These are phyloP conservation scores for Periplaneta americana DNA, from an alignment of 1,140 invertebrate species.

Conservation along the genomic window DNA sequence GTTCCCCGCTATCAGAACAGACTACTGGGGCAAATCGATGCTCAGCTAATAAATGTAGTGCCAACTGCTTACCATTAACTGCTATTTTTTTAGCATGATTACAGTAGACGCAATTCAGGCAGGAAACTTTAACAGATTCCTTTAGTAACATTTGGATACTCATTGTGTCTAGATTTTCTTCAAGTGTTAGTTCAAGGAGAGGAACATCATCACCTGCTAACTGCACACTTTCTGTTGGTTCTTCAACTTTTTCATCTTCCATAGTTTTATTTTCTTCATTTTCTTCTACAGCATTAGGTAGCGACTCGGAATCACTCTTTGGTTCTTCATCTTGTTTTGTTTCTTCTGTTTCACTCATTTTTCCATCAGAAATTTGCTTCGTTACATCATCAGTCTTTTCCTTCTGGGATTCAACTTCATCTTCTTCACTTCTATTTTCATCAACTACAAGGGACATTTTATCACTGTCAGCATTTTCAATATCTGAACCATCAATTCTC, in stretches of 20 bases:
- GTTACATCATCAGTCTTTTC: neutral
- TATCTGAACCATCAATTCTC: conserved; percentile 34
- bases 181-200: conserved; percentile 63
- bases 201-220: conserved; percentile 56
- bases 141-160: conserved; percentile 62
- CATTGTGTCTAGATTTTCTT: conserved; percentile 65
- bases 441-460: conserved; percentile 43
- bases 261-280: conserved; percentile 22
- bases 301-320: conserved; percentile 13
- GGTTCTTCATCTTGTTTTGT: conserved; percentile 10
- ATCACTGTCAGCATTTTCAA: conserved; percentile 51
- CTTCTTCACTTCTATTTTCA: conserved; percentile 25
- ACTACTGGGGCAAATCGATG: conserved; percentile 68
- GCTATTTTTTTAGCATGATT: conserved; percentile 76
- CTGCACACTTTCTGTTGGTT: conserved; percentile 30
- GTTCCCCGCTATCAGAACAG: conserved; percentile 16
- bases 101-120: conserved; percentile 69
- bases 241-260: conserved; percentile 25
- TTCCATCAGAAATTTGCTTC: conserved; percentile 14
- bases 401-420: conserved; percentile 16
- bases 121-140: conserved; percentile 61
- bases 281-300: conserved; percentile 14
- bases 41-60: conserved; percentile 67
- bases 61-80: conserved; percentile 72
- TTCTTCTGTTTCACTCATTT: conserved; percentile 1